Evolutionary conservation across 1,140 invertebrate species (phyloP).

Genomic region (Fragariocoptes setiger): DNA sequence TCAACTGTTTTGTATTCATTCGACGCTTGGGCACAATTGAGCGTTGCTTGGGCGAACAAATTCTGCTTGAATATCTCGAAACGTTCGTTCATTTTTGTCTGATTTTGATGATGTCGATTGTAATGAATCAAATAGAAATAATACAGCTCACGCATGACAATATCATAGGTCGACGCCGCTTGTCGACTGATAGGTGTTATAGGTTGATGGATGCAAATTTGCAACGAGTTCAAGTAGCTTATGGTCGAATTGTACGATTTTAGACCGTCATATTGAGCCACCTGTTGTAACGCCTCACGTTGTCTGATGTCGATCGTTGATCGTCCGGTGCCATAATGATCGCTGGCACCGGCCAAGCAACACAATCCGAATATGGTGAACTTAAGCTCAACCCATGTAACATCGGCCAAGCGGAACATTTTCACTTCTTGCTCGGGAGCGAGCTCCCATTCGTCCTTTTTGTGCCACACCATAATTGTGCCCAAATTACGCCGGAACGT

Average conservation of each 20-base stretch:
- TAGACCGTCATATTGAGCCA: too few relatives aligned
- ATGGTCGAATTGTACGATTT: not conserved
- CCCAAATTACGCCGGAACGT: not conserved
- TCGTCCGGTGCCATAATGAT: too few relatives aligned
- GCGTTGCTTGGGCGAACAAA: too few relatives aligned
- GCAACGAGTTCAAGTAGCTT: not conserved
- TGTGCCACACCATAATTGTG: not conserved
- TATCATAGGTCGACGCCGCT: not conserved
- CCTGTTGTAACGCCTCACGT: too few relatives aligned
- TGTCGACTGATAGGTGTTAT: not conserved
- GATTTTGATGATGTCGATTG: not conserved
- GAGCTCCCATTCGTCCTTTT: not conserved
- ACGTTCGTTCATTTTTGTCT: not conserved
- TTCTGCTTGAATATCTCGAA: not conserved
- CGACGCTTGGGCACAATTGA: too few relatives aligned
- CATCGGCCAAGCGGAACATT: not conserved
- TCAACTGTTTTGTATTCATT: too few relatives aligned
- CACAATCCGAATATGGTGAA: not conserved
- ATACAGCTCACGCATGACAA: not conserved
- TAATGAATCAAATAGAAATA: not conserved
- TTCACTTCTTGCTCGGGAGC: not conserved
- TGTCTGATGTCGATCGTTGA: not conserved
- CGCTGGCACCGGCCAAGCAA: too few relatives aligned
- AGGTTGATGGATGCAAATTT: not conserved
- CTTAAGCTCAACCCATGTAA: not conserved